These are phyloP conservation scores for Ameiurus melas DNA, from an alignment of 2,113 vertebrate species.

Conservation along the genomic window DNA sequence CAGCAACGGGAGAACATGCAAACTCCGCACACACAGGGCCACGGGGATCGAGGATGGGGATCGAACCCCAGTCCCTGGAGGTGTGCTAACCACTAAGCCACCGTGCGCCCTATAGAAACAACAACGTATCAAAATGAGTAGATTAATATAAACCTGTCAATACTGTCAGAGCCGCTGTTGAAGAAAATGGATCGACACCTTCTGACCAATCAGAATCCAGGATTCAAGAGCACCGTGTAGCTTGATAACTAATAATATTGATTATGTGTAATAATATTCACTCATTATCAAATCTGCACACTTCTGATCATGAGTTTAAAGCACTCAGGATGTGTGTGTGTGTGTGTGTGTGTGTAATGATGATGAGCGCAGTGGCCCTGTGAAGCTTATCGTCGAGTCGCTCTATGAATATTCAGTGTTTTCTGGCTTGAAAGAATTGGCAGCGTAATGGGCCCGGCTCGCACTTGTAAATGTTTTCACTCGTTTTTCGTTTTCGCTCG, in stretches of 20 bases:
- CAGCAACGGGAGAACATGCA: too few species aligned
- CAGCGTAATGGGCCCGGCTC: slow-evolving; percentile 38
- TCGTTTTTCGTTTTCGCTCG: slow-evolving; percentile 30
- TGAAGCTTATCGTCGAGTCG: neutral
- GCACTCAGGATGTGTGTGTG: neutral
- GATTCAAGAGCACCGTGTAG: neutral
- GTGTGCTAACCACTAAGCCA: too few species aligned
- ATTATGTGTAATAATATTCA: neutral
- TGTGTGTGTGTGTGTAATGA: neutral
- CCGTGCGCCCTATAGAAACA: too few species aligned
- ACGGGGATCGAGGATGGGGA: too few species aligned
- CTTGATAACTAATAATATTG: neutral
- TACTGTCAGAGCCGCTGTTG: neutral
- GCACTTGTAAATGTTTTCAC: slow-evolving; percentile 53
- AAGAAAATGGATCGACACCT: too few species aligned
- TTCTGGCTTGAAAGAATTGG: slow-evolving; percentile 55
- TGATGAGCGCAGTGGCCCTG: neutral
- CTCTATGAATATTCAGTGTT: slow-evolving; percentile 31
- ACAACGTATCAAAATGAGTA: too few species aligned
- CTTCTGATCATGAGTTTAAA: neutral
- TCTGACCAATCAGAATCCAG: neutral
- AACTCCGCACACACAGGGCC: too few species aligned
- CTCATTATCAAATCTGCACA: slow-evolving; percentile 1
- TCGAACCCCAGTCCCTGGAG: too few species aligned
- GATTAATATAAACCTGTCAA: neutral